Evolutionary conservation across 2,888 invertebrate genomes (phyloP).

Genomic region (Nomada fucata): DNA sequence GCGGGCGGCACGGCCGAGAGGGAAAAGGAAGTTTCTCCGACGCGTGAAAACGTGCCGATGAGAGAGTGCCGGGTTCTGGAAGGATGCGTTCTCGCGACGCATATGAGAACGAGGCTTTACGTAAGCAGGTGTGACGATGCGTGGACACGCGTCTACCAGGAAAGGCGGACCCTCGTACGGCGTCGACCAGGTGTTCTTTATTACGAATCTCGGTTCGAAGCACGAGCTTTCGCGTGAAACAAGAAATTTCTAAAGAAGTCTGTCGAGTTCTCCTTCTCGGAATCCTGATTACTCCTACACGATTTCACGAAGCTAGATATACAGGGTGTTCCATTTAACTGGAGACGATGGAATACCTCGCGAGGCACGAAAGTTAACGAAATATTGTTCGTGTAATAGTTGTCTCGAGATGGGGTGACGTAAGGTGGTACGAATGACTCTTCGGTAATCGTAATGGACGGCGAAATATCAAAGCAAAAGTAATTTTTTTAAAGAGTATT

Average conservation of each 20-base stretch:
- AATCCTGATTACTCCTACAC: slow-evolving; percentile 12
- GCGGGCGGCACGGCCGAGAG: slow-evolving; percentile 24
- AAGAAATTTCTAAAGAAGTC: slow-evolving; percentile 34
- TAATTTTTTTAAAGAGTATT: no score
- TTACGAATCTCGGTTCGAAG: slow-evolving; percentile 66
- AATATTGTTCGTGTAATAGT: no score
- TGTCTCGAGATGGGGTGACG: no score
- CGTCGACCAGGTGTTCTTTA: slow-evolving; percentile 80
- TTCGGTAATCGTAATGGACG: no score
- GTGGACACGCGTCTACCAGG: slow-evolving; percentile 83
- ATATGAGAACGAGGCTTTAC: slow-evolving; percentile 75
- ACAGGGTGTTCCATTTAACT: no score
- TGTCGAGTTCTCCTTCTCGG: background rate
- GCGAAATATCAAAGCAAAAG: no score
- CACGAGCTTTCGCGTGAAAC: slow-evolving; percentile 68
- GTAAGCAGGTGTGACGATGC: slow-evolving; percentile 84
- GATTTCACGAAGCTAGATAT: background rate
- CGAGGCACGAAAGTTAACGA: no score
- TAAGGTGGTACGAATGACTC: no score
- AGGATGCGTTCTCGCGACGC: slow-evolving; percentile 64
- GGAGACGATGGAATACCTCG: no score
- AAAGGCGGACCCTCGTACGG: slow-evolving; percentile 73
- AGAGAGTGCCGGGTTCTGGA: slow-evolving; percentile 45
- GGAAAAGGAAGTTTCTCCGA: slow-evolving; percentile 49
- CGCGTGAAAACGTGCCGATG: slow-evolving; percentile 56